Conservation (phyloP, 2,113 vertebrate species). For the Alosa alosa region DNA sequence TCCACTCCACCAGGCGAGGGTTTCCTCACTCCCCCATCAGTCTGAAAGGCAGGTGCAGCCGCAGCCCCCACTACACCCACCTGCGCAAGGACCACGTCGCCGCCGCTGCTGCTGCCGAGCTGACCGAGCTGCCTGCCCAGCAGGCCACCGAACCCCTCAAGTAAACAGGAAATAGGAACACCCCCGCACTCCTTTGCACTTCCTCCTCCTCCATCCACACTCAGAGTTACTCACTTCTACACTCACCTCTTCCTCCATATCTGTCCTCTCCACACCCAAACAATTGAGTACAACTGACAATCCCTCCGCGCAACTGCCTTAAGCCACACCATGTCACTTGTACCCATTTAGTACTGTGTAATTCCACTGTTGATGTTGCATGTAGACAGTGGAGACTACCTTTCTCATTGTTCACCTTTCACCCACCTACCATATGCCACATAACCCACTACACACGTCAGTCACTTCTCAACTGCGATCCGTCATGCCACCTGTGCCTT, state of each 20-base stretch:
- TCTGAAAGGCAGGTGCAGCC: constrained; percentile 45
- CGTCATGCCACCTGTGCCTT: not conserved
- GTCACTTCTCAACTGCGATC: not conserved
- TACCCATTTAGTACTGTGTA: not conserved
- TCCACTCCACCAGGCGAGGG: constrained; percentile 39
- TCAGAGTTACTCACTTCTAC: not conserved
- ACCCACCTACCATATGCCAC: no score
- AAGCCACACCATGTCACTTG: not conserved
- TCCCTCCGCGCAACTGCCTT: not conserved
- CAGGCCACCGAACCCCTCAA: constrained; percentile 26
- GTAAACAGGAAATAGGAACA: constrained; percentile 7
- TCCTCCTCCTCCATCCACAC: not conserved
- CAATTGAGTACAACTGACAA: not conserved
- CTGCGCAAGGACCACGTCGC: constrained; percentile 41
- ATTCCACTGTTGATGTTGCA: not conserved
- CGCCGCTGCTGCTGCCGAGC: not conserved
- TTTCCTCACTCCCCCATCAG: constrained; percentile 30
- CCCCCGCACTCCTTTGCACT: not conserved
- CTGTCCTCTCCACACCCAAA: not conserved
- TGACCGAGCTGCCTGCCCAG: not conserved
- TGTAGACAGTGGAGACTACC: no score
- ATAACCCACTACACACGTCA: not conserved
- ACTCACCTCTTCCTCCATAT: not conserved
- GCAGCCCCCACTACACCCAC: constrained; percentile 30
- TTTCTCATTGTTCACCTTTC: no score